phyloP scores from a whole-genome alignment of 92 coral and sea anemone genomes.

The Muricea muricata region DNA sequence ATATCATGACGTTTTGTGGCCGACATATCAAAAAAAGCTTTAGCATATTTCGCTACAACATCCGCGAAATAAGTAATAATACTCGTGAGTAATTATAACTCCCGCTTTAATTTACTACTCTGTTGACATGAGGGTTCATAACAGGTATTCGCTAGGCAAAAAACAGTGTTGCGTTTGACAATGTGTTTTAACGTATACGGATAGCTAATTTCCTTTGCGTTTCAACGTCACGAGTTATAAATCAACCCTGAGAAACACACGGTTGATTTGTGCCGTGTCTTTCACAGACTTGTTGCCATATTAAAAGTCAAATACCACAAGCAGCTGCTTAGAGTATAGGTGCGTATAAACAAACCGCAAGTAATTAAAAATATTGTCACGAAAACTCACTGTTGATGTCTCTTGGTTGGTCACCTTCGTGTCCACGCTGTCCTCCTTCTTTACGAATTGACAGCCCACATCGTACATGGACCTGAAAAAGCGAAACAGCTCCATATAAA shows the following conservation, averaged over 20 bases:
- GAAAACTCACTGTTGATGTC: constrained; percentile 52
- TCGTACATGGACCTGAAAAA: constrained; percentile 51
- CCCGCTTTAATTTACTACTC: neutral
- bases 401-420: constrained; percentile 36
- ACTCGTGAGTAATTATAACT: neutral
- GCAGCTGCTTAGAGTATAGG: neutral
- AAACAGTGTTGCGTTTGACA: neutral
- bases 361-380: neutral
- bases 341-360: constrained; percentile 32
- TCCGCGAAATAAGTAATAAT: too few relatives aligned
- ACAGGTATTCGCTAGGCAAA: too few relatives aligned
- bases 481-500: constrained; percentile 47
- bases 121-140: neutral
- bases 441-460: constrained; percentile 50
- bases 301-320: too few relatives aligned
- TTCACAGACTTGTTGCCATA: constrained; percentile 10
- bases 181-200: too few relatives aligned
- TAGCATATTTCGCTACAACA: too few relatives aligned
- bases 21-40: too few relatives aligned
- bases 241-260: neutral
- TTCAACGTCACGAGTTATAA: neutral
- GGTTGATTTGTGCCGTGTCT: neutral
- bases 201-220: neutral
- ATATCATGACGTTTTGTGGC: too few relatives aligned
- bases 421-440: constrained; percentile 42